Conservation (phyloP, 2,113 vertebrate genomes). For the Capricornis sumatraensis region DNA sequence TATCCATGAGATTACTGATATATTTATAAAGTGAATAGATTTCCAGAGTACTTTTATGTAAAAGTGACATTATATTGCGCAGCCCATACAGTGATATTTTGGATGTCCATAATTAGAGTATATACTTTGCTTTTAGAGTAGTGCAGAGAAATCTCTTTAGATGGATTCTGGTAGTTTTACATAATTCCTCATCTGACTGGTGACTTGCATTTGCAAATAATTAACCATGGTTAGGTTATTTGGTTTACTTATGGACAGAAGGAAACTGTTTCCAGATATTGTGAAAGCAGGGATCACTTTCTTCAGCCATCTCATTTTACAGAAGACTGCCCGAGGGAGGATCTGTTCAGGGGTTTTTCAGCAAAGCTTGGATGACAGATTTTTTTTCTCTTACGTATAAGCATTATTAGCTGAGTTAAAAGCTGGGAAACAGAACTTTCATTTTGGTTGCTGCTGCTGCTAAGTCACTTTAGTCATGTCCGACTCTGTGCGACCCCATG, state of each 20-base stretch:
- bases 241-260: not conserved
- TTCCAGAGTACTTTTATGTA: not conserved
- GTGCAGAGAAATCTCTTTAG: not conserved
- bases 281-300: not conserved
- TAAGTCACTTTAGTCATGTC: too few species aligned
- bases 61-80: not conserved
- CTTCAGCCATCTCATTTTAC: not conserved
- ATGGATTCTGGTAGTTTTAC: conserved; percentile 4
- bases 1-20: not conserved
- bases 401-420: not conserved
- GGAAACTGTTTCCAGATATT: not conserved
- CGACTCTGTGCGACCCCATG: too few species aligned
- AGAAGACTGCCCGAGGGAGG: not conserved
- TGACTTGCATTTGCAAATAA: not conserved
- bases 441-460: not conserved
- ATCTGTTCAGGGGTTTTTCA: not conserved
- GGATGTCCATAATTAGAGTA: not conserved
- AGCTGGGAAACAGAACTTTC: not conserved
- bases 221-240: conserved; percentile 22
- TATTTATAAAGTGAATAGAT: not conserved
- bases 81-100: not conserved
- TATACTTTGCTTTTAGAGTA: not conserved
- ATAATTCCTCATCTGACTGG: not conserved
- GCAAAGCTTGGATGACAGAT: not conserved
- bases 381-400: not conserved